Evolutionary conservation across 2,797 vertebrate genomes (phyloP).

Genomic region (Petrocephalus schoutedeni): DNA sequence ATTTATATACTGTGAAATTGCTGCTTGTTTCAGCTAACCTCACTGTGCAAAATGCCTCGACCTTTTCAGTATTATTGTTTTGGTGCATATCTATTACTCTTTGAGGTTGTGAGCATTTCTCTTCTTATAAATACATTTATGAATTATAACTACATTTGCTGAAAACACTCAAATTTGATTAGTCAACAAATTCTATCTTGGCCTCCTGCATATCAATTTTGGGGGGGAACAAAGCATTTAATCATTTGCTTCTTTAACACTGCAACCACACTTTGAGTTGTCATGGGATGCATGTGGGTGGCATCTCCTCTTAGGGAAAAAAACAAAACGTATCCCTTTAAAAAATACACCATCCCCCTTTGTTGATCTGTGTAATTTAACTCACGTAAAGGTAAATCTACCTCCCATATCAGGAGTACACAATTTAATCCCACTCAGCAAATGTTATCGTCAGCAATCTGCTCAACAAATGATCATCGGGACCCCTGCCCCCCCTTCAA

Average conservation of each 20-base stretch:
- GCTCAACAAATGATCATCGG: not conserved
- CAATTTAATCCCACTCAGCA: not conserved
- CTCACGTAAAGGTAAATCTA: not conserved
- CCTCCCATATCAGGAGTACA: not conserved
- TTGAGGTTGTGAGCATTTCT: not conserved
- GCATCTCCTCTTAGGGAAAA: not conserved
- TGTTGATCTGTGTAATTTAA: not conserved
- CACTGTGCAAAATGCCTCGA: not conserved
- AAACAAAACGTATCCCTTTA: not conserved
- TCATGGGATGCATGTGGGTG: not conserved
- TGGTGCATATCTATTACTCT: not conserved
- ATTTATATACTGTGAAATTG: not conserved
- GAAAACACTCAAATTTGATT: not conserved
- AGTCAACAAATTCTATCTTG: not conserved
- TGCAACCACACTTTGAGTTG: not conserved
- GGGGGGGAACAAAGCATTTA: not conserved
- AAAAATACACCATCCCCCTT: not conserved
- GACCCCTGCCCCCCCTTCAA: too few species aligned
- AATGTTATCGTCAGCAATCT: not conserved
- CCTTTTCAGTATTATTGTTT: not conserved
- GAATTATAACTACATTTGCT: not conserved
- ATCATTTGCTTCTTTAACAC: not conserved
- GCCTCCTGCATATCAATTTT: not conserved
- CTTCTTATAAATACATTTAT: not conserved
- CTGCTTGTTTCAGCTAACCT: not conserved